A percentile compares a stretch with the other conserved stretches of the same genome.
These are phyloP conservation scores for Gonocerus acuteangulatus DNA, from an alignment of 2,888 invertebrate species.

Conservation along the genomic window DNA sequence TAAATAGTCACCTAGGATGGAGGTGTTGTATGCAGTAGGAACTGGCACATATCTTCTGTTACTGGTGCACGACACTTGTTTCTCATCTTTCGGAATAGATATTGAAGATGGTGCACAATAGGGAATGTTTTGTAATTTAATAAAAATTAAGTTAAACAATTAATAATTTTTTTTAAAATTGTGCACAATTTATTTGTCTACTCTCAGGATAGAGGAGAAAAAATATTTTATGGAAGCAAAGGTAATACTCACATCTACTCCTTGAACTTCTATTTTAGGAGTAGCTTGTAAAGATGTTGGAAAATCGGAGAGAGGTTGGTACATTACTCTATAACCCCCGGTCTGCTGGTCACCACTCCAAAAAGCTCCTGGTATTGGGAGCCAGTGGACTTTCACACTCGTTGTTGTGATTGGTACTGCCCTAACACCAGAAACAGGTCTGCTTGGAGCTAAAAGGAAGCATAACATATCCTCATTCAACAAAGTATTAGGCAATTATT, in stretches of 20 bases:
- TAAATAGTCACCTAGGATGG: too few species aligned
- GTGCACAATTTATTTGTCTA: too few species aligned
- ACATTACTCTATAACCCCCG: slow-evolving; percentile 82
- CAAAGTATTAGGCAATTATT: neutral
- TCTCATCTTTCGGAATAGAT: too few species aligned
- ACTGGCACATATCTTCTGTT: too few species aligned
- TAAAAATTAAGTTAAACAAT: too few species aligned
- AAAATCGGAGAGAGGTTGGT: slow-evolving; percentile 82
- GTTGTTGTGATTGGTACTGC: slow-evolving; percentile 92
- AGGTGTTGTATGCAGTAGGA: too few species aligned
- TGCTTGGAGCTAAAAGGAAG: slow-evolving; percentile 63
- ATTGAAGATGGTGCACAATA: too few species aligned
- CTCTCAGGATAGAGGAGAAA: too few species aligned
- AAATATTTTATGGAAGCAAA: too few species aligned
- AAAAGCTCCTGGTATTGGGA: slow-evolving; percentile 61
- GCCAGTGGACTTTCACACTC: slow-evolving; percentile 90
- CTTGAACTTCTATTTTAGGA: slow-evolving; percentile 74
- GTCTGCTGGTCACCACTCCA: slow-evolving; percentile 86
- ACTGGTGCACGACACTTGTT: too few species aligned
- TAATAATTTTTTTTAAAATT: too few species aligned
- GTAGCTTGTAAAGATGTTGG: slow-evolving; percentile 75
- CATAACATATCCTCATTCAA: slow-evolving; percentile 34
- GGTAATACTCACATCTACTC: slow-evolving; percentile 56
- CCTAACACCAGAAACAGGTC: slow-evolving; percentile 68
- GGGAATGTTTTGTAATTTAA: too few species aligned